Evolutionary conservation across 1,140 invertebrate species (phyloP).

Genomic region (Pseudomyrmex pallidus): DNA sequence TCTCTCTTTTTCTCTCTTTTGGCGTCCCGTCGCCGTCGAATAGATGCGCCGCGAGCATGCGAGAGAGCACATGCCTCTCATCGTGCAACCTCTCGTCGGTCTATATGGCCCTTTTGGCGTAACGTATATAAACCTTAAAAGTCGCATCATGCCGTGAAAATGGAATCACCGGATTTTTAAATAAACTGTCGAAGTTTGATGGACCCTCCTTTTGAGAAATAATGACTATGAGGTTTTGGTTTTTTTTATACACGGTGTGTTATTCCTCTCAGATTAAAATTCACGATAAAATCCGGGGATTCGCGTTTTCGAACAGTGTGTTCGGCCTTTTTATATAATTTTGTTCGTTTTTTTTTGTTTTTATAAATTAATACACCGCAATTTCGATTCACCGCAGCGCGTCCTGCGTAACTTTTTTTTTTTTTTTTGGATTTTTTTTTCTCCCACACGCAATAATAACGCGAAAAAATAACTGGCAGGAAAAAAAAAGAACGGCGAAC

Average conservation of each 20-base stretch:
- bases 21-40: background rate
- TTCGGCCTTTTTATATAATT: no score
- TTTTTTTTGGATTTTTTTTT: background rate
- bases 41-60: conserved; percentile 28
- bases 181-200: conserved; percentile 32
- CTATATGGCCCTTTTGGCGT: conserved; percentile 1
- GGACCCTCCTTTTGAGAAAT: background rate
- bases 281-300: background rate
- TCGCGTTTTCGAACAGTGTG: no score
- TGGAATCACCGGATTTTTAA: conserved; percentile 23
- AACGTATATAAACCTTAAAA: conserved; percentile 17
- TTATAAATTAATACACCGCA: background rate
- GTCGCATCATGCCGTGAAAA: conserved; percentile 33
- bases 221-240: conserved; percentile 5
- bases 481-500: conserved; percentile 9
- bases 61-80: background rate
- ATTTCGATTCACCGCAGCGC: background rate
- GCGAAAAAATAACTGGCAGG: background rate
- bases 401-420: background rate
- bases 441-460: background rate
- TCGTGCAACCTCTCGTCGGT: background rate
- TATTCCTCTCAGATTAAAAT: background rate
- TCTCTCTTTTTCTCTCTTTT: no score
- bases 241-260: conserved; percentile 7
- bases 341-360: background rate